These are phyloP conservation scores for Choloepus hoffmanni DNA, from an alignment of 2,113 vertebrate species.

Conservation along the genomic window DNA sequence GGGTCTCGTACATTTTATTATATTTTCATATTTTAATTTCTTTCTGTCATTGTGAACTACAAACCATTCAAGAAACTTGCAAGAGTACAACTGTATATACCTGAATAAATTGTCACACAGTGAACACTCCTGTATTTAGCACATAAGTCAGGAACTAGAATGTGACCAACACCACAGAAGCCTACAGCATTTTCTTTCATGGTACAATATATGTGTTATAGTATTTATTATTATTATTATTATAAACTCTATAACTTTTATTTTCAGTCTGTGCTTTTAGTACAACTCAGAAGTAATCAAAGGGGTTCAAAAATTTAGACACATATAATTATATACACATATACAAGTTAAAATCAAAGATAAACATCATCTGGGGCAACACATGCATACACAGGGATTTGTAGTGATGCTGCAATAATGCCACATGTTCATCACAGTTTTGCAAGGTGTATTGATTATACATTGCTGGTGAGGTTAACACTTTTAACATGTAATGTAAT, in stretches of 20 bases:
- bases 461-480: accelerated
- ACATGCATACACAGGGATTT: accelerated
- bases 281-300: not conserved
- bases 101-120: not conserved
- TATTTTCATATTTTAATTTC: not conserved
- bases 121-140: not conserved
- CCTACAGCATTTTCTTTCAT: not conserved
- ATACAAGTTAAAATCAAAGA: not conserved
- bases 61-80: not conserved
- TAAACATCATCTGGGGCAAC: not conserved
- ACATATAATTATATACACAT: not conserved
- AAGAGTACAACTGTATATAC: not conserved
- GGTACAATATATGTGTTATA: not conserved
- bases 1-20: not conserved
- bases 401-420: not conserved
- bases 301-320: not conserved
- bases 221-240: no score
- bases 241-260: no score
- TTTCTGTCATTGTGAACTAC: slow-evolving; percentile 5
- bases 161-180: not conserved
- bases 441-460: not conserved
- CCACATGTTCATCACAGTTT: not conserved
- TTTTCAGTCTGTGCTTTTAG: no score
- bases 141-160: not conserved
- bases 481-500: not conserved